Conservation (phyloP, 1,140 invertebrate genomes). For the Trissolcus basalis region DNA sequence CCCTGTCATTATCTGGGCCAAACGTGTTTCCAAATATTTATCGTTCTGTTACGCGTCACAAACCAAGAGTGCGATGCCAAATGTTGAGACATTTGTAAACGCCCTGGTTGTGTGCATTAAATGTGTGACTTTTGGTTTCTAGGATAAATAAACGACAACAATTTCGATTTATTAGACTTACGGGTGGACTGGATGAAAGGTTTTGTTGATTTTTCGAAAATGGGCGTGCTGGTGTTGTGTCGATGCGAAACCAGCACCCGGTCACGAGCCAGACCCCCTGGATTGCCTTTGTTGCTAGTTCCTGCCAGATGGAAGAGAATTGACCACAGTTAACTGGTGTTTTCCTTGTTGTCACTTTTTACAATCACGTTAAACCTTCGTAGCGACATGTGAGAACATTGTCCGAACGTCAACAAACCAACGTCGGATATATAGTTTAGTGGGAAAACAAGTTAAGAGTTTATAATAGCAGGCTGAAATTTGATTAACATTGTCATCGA, state of each 20-base stretch:
- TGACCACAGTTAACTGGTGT: constrained; percentile 14
- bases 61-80: constrained; percentile 13
- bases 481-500: constrained; percentile 13
- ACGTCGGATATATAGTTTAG: background rate
- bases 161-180: constrained; percentile 21
- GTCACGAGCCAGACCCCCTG: constrained; percentile 11
- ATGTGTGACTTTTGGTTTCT: background rate
- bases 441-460: background rate
- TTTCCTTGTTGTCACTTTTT: constrained; percentile 16
- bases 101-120: constrained; percentile 32
- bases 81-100: constrained; percentile 21
- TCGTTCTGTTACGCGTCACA: constrained; percentile 14
- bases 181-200: background rate
- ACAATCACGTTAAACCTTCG: constrained; percentile 6
- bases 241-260: constrained; percentile 19
- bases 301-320: constrained; percentile 27
- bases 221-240: constrained; percentile 23
- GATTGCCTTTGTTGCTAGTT: constrained; percentile 19
- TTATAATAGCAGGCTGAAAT: background rate
- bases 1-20: constrained; percentile 34
- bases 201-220: constrained; percentile 34
- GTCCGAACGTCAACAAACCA: background rate
- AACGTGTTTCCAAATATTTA: constrained; percentile 57
- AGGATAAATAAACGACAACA: constrained; percentile 16
- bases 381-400: constrained; percentile 19